Percentiles rank a stretch among this genome's conserved stretches.
These are phyloP conservation scores for Dermatophagoides farinae DNA, from an alignment of 1,140 invertebrate species.

Conservation along the genomic window DNA sequence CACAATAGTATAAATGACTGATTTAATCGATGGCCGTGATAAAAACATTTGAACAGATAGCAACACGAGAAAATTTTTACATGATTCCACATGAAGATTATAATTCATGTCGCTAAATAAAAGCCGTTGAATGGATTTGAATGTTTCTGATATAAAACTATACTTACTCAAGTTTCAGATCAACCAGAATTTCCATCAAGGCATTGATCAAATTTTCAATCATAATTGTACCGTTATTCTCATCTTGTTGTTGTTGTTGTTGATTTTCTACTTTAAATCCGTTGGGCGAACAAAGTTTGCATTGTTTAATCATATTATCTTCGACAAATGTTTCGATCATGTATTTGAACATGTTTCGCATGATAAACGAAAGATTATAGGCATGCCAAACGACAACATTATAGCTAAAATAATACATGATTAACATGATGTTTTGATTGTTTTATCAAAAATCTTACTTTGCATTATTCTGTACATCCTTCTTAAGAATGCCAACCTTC, in stretches of 20 bases:
- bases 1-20: slow-evolving; percentile 35
- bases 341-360: slow-evolving; percentile 69
- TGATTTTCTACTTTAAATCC: neutral
- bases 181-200: slow-evolving; percentile 48
- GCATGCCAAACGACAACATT: slow-evolving; percentile 50
- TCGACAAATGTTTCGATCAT: slow-evolving; percentile 43
- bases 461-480: slow-evolving; percentile 19
- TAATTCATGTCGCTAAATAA: slow-evolving; percentile 59
- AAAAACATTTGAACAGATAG: slow-evolving; percentile 69
- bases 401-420: neutral
- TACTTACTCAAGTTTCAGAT: slow-evolving; percentile 39
- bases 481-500: slow-evolving; percentile 51
- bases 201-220: slow-evolving; percentile 24
- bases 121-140: slow-evolving; percentile 15
- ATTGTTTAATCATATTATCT: slow-evolving; percentile 30
- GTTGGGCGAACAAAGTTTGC: slow-evolving; percentile 16
- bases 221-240: slow-evolving; percentile 9
- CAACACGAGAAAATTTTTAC: slow-evolving; percentile 62
- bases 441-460: slow-evolving; percentile 4
- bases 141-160: neutral
- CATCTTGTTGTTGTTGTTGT: neutral
- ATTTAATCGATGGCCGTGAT: slow-evolving; percentile 41
- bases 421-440: neutral
- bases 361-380: slow-evolving; percentile 76
- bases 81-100: slow-evolving; percentile 60